Percentiles rank a stretch among this genome's conserved stretches.
Conservation (phyloP, 2,113 vertebrate species). For the Aleadryas rufinucha region DNA sequence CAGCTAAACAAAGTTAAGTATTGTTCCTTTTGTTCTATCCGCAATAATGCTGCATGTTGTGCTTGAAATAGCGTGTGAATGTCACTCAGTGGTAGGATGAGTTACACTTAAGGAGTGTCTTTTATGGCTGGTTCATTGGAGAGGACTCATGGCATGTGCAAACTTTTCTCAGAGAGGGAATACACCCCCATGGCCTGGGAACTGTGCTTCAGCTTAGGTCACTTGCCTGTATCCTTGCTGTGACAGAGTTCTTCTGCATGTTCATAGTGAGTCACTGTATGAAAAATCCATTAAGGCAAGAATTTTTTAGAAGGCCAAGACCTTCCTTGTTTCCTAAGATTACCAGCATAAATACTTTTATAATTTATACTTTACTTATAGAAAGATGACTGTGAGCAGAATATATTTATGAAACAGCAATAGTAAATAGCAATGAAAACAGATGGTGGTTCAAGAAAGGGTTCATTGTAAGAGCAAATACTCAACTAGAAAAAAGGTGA, state of each 20-base stretch:
- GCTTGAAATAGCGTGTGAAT: background rate
- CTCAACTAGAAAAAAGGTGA: background rate
- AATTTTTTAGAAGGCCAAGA: background rate
- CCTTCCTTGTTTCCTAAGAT: background rate
- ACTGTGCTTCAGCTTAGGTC: background rate
- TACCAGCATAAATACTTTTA: background rate
- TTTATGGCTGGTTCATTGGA: background rate
- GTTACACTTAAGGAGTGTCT: background rate
- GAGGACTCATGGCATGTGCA: background rate
- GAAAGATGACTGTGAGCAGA: background rate
- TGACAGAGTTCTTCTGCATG: background rate
- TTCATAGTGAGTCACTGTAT: background rate
- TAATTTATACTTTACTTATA: background rate
- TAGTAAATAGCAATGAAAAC: background rate
- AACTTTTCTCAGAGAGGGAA: background rate
- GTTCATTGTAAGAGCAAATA: background rate
- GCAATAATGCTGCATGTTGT: background rate
- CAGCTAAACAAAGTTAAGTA: background rate
- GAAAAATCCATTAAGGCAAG: background rate
- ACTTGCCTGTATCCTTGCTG: background rate
- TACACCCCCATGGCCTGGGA: accelerated
- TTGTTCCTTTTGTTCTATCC: background rate
- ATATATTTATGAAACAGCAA: background rate
- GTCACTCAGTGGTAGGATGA: background rate
- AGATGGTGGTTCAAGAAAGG: background rate